Base-by-base conservation (phyloP, 2,797 vertebrate genomes). In the Xerus rutilus region DNA sequence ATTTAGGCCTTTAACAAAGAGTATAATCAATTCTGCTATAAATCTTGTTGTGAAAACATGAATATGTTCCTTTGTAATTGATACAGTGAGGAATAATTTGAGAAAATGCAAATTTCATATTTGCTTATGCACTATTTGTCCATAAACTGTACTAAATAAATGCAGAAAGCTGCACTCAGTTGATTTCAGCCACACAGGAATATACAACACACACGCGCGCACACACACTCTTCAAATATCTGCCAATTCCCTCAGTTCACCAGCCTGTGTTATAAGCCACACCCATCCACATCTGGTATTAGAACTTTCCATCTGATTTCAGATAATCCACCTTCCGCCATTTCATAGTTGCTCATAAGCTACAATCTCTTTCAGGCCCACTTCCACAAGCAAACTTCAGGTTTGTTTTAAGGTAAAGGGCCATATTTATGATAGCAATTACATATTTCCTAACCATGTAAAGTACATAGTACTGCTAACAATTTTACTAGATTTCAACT, bases 191-290 rank as follows among this genome's bases (percentile, higher is more conserved):
- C 15, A 0, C 47, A 49, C 4, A 76, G 65, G 65, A 45, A 93
- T 45, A 64, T 28, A 86, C 69, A 67, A 52, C 54, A 52, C 39
- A 65, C n/a, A 64, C 49, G 14, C 49, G 12, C 47, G 14, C 23
- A 7, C 35, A 67, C 15, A 11, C 1, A 10, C 14, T 30, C 49
- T 28, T 45, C 52, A 52, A 32, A 93, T 28, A 91, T 14, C 23
- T 67, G 67, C 12, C 93, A 83, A 84, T 30, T 49, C 65, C 81
- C 69, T 95, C 83, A 52, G 64, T 45, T 94, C 57, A 64, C 57
- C 18, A 14, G 28, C 35, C 39, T 59, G 47, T 25, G 25, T 65
- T 77, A 35, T 11, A 17, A 93, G 47, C 4, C 32, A 47, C 25
- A 52, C 23, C 5, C n/a, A 67, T 28, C 45, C 85, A 45, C 43